A percentile compares a stretch with the other conserved stretches of the same genome.
These are phyloP conservation scores for Chaetophractus vellerosus DNA, from an alignment of 2,797 vertebrate genomes.

Conservation along the genomic window DNA sequence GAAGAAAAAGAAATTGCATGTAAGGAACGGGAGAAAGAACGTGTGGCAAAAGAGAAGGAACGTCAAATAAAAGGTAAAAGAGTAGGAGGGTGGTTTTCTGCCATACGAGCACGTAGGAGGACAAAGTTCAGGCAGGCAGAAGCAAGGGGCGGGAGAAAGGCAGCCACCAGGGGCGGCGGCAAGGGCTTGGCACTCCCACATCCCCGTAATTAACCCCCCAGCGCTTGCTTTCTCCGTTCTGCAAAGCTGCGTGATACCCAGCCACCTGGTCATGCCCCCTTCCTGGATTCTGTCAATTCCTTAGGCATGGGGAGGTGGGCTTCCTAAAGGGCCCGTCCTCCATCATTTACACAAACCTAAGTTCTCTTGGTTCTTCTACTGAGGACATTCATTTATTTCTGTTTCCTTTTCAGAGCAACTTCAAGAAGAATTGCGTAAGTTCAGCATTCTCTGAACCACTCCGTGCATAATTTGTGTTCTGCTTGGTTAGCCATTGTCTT, in stretches of 20 bases:
- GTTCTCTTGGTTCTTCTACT: not conserved
- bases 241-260: too few relatives aligned
- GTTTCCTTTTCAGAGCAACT: slow-evolving; percentile 76
- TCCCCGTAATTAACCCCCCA: too few relatives aligned
- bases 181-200: not conserved
- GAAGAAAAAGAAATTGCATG: slow-evolving; percentile 55
- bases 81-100: not conserved
- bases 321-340: not conserved
- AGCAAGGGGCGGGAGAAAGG: not conserved
- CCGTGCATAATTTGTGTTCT: not conserved
- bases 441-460: not conserved
- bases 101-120: not conserved
- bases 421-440: slow-evolving; percentile 83
- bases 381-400: slow-evolving; percentile 16
- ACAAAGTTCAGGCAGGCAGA: not conserved
- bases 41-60: slow-evolving; percentile 12
- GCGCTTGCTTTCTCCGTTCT: not conserved
- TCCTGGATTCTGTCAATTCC: not conserved
- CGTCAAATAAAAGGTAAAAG: not conserved
- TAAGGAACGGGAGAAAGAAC: slow-evolving; percentile 53
- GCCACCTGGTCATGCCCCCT: not conserved
- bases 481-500: not conserved
- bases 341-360: not conserved
- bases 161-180: rapidly evolving
- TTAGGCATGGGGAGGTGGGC: rapidly evolving